phyloP scores from a whole-genome alignment of 2,888 invertebrate genomes.

The Merodon equestris region DNA sequence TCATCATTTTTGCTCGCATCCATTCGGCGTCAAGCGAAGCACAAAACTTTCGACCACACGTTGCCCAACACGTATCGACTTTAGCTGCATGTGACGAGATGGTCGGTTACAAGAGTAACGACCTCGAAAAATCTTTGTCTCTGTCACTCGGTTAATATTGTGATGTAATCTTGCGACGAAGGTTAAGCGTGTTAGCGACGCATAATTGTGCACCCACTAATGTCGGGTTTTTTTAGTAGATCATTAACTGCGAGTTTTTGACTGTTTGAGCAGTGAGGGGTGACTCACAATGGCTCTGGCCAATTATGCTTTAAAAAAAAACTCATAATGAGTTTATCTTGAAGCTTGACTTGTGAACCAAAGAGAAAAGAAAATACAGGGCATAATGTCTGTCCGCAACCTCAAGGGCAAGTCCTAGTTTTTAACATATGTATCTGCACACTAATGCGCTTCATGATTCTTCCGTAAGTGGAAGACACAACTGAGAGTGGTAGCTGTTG shows the following conservation, averaged over 20 bases:
- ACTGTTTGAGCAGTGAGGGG: slow-evolving; percentile 5
- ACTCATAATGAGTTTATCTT: no score
- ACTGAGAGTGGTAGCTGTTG: no score
- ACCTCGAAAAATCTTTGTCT: slow-evolving; percentile 49
- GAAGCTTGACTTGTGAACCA: no score
- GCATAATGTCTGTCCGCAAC: no score
- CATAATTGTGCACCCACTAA: slow-evolving; percentile 11
- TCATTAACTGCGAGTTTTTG: slow-evolving; percentile 12
- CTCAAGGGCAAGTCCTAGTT: no score
- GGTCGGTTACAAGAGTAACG: slow-evolving; percentile 56
- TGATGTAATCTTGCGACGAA: slow-evolving; percentile 28
- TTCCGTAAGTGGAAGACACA: no score
- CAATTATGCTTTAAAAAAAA: no score
- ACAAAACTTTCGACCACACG: slow-evolving; percentile 15
- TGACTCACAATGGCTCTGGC: slow-evolving; percentile 17
- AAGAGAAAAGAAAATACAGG: no score
- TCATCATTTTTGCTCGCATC: slow-evolving; percentile 26
- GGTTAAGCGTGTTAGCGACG: slow-evolving; percentile 44
- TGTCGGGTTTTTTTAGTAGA: slow-evolving; percentile 5
- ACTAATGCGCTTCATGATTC: no score
- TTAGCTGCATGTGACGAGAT: background rate
- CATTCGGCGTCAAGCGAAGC: slow-evolving; percentile 13
- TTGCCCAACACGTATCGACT: slow-evolving; percentile 33
- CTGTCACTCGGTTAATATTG: slow-evolving; percentile 12
- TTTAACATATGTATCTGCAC: no score